Evolutionary conservation across 2,888 invertebrate species (phyloP).

Genomic region (Volucella zonaria): DNA sequence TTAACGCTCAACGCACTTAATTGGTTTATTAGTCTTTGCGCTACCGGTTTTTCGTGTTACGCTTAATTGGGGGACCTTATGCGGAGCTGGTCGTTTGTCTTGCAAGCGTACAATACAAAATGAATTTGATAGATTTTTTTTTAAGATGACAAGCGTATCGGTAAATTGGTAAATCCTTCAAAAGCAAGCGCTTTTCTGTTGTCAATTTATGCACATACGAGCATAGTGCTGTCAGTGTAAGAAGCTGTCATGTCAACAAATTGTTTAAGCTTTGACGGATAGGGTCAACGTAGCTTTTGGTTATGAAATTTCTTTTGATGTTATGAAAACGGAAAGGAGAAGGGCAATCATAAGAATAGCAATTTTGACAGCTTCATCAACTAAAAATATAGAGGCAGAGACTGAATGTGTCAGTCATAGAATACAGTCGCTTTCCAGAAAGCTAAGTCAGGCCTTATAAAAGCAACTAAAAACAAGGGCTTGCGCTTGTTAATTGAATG

Average conservation of each 20-base stretch:
- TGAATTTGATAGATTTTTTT: slow-evolving; percentile 34
- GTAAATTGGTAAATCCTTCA: slow-evolving; percentile 54
- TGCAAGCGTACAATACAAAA: slow-evolving; percentile 22
- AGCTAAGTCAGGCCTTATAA: no score
- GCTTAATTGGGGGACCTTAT: slow-evolving; percentile 13
- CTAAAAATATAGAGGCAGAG: no score
- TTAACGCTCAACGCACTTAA: slow-evolving; percentile 56
- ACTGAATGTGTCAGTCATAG: no score
- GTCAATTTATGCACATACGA: no score
- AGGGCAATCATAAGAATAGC: no score
- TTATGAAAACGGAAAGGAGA: not conserved
- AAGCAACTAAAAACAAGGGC: no score
- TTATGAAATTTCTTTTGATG: slow-evolving; percentile 18
- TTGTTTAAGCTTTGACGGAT: slow-evolving; percentile 47
- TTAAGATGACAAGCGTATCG: slow-evolving; percentile 47
- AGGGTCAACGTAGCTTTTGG: slow-evolving; percentile 33
- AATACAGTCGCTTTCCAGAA: no score
- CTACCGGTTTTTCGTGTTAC: slow-evolving; percentile 59
- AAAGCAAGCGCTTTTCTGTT: slow-evolving; percentile 14
- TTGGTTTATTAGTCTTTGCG: slow-evolving; percentile 44
- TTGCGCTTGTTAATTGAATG: no score
- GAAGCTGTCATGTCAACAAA: slow-evolving; percentile 42
- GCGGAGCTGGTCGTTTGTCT: not conserved
- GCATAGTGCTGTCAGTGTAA: slow-evolving; percentile 28
- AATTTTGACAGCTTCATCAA: no score